A percentile compares a stretch with the other conserved stretches of the same genome.
These are phyloP conservation scores for Melanotaenia pygmaea DNA, from an alignment of 2,797 vertebrate species.

Conservation along the genomic window DNA sequence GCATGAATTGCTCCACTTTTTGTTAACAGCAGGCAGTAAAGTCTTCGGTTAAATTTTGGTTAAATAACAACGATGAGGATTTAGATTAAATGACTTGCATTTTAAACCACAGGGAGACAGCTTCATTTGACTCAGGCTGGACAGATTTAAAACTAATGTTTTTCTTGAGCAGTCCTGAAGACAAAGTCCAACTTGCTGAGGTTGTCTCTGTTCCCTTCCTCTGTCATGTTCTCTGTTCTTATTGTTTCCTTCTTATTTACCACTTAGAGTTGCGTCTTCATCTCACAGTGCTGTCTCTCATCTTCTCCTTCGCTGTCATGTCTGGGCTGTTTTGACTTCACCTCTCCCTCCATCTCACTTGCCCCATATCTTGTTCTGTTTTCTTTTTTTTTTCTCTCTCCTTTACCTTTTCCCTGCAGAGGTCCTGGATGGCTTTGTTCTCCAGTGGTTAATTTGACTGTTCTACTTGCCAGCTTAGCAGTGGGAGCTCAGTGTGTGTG, in stretches of 20 bases:
- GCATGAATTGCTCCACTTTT: too few relatives aligned
- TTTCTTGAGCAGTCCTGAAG: too few relatives aligned
- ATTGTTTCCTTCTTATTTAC: constrained; percentile 40
- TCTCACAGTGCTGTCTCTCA: constrained; percentile 24
- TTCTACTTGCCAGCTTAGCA: constrained; percentile 77
- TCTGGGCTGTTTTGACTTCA: constrained; percentile 19
- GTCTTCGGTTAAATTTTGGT: too few relatives aligned
- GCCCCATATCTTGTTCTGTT: constrained; percentile 12
- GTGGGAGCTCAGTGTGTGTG: constrained; percentile 49
- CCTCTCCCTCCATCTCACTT: constrained; percentile 29
- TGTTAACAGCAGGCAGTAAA: too few relatives aligned
- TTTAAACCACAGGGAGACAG: too few relatives aligned
- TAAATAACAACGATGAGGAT: too few relatives aligned
- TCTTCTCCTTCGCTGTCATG: constrained; percentile 40
- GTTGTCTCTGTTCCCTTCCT: neutral
- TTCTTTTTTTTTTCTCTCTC: constrained; percentile 37
- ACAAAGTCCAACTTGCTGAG: too few relatives aligned
- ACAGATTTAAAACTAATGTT: too few relatives aligned
- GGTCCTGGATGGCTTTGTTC: constrained; percentile 74
- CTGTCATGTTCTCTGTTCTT: constrained; percentile 21
- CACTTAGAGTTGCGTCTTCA: constrained; percentile 30
- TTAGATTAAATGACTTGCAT: too few relatives aligned
- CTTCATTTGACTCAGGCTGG: too few relatives aligned
- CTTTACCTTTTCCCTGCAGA: constrained; percentile 71
- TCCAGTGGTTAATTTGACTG: constrained; percentile 85